Evolutionary conservation across 2,113 vertebrate species (phyloP).

Genomic region (Phrynocephalus versicolor): DNA sequence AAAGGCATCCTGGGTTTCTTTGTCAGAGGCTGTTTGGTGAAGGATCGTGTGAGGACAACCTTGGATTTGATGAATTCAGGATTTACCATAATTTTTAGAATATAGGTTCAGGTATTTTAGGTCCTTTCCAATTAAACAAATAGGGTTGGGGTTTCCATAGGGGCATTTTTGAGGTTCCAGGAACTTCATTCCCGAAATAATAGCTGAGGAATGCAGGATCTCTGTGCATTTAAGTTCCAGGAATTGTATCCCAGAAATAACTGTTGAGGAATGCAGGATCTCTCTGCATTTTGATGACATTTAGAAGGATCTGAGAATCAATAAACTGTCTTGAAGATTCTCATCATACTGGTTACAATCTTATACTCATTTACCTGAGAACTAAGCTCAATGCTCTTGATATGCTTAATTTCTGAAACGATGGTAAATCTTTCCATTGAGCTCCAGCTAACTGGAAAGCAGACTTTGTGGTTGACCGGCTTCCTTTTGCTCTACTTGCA

Average conservation of each 20-base stretch:
- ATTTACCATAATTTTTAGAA: constrained; percentile 36
- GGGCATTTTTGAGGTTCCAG: background rate
- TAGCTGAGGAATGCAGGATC: background rate
- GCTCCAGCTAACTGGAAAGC: background rate
- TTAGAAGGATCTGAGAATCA: background rate
- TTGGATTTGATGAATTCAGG: constrained; percentile 29
- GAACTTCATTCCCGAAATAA: background rate
- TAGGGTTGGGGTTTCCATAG: background rate
- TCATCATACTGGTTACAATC: background rate
- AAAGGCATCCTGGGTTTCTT: constrained; percentile 56
- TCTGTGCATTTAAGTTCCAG: background rate
- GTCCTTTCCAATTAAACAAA: constrained; percentile 64
- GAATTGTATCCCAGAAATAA: too few species aligned
- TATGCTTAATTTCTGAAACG: background rate
- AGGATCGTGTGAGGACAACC: constrained; percentile 35
- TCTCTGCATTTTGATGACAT: background rate
- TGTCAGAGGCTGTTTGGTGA: constrained; percentile 59
- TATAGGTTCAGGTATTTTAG: constrained; percentile 51
- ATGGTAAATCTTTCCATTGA: background rate
- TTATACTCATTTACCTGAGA: background rate
- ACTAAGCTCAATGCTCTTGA: background rate
- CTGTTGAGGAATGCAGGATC: background rate
- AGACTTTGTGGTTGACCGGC: background rate
- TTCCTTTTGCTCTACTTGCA: background rate
- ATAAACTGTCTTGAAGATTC: constrained; percentile 34